Evolutionary conservation across 2,113 vertebrate species (phyloP).

Genomic region (Chaenogobius annularis): DNA sequence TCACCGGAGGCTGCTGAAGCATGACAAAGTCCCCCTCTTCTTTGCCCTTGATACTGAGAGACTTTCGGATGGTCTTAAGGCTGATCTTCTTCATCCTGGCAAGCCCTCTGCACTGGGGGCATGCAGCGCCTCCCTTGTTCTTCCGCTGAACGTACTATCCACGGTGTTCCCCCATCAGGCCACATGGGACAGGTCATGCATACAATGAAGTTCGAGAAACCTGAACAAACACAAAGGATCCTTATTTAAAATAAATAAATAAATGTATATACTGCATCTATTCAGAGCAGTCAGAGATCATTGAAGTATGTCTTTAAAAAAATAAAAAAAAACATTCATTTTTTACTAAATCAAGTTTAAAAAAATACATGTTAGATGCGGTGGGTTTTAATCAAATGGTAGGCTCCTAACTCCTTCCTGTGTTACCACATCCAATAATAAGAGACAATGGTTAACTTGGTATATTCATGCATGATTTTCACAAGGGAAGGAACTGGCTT

Average conservation of each 20-base stretch:
- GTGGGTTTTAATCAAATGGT: too few species aligned
- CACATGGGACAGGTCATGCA: slow-evolving; percentile 80
- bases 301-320: too few species aligned
- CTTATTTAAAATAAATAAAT: not conserved
- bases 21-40: slow-evolving; percentile 96
- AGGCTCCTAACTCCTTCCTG: too few species aligned
- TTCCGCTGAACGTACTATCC: slow-evolving; percentile 75
- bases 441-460: not conserved
- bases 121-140: slow-evolving; percentile 68
- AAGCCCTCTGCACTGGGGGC: slow-evolving; percentile 70
- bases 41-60: slow-evolving; percentile 97
- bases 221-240: slow-evolving; percentile 63
- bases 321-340: too few species aligned
- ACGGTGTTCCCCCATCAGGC: slow-evolving; percentile 80
- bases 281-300: not conserved
- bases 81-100: slow-evolving; percentile 99
- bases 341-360: not conserved
- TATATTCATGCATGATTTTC: not conserved
- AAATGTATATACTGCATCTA: not conserved
- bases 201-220: slow-evolving; percentile 76
- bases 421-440: too few species aligned
- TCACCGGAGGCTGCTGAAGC: slow-evolving; percentile 86
- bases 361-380: not conserved
- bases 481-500: too few species aligned
- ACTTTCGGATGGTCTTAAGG: slow-evolving; percentile 97